A percentile compares a stretch with the other conserved stretches of the same genome.
phyloP scores from a whole-genome alignment of 2,797 vertebrate genomes.

The Heterohyrax brucei region DNA sequence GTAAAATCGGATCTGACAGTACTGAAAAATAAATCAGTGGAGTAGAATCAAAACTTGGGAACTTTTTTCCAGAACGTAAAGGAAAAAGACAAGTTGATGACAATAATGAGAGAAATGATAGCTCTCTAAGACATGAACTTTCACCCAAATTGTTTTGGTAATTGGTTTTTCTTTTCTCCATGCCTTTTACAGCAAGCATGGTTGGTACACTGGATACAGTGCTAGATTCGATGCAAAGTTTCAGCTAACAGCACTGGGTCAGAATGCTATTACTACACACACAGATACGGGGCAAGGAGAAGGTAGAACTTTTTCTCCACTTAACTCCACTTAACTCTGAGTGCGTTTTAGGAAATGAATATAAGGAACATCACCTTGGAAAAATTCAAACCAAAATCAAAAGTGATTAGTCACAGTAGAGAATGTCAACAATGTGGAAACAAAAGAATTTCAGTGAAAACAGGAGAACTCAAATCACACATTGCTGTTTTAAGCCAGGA shows the following conservation, averaged over 20 bases:
- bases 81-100: neutral
- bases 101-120: neutral
- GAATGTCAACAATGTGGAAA: neutral
- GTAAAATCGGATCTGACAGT: neutral
- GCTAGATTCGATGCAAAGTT: neutral
- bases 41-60: neutral
- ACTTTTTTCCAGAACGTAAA: neutral
- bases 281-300: neutral
- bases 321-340: neutral
- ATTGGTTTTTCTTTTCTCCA: neutral
- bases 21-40: neutral
- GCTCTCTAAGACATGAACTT: neutral
- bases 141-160: neutral
- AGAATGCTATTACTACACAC: neutral
- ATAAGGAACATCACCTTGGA: neutral
- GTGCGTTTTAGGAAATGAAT: neutral
- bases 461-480: neutral
- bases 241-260: neutral
- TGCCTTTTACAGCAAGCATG: neutral
- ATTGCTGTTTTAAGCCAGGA: neutral
- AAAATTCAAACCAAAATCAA: neutral
- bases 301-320: neutral
- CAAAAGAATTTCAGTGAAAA: neutral
- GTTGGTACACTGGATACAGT: fast-evolving
- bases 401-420: neutral